Conservation (phyloP, 23 tunicate genomes). For the Styela plicata region DNA sequence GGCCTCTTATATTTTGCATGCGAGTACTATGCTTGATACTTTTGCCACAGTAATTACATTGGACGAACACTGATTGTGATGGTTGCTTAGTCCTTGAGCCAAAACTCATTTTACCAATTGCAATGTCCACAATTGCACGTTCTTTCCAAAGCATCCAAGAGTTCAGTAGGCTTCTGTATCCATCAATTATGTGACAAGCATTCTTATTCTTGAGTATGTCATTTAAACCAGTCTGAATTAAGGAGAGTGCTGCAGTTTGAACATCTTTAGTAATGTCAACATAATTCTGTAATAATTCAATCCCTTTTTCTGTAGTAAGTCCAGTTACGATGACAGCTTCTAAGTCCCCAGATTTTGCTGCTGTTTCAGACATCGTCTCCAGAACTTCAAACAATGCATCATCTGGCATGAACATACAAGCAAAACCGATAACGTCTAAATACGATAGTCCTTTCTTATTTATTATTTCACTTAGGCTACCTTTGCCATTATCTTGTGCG, state of each 20-base stretch:
- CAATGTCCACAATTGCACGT: conserved; percentile 50
- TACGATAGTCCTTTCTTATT: conserved; percentile 1
- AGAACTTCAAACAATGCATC: conserved; percentile 20
- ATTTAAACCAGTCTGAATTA: conserved; percentile 4
- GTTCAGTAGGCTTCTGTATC: conserved; percentile 53
- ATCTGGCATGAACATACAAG: conserved; percentile 58
- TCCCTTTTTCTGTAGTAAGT: conserved; percentile 17
- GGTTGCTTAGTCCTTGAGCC: neutral
- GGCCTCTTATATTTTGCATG: conserved; percentile 28
- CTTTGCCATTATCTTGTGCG: neutral
- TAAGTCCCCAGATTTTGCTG: conserved; percentile 21
- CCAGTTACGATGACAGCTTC: conserved; percentile 51
- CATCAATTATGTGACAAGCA: conserved; percentile 26
- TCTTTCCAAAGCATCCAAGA: conserved; percentile 55
- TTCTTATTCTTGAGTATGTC: conserved; percentile 3
- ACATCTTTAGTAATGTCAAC: conserved; percentile 51
- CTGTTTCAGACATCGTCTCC: conserved; percentile 18
- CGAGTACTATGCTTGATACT: conserved; percentile 29
- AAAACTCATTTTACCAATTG: conserved; percentile 26
- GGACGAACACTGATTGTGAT: conserved; percentile 38
- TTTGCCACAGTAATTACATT: conserved; percentile 81
- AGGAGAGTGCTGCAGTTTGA: conserved; percentile 29
- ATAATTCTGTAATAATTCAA: conserved; percentile 46
- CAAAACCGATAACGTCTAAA: conserved; percentile 71
- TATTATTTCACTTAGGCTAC: neutral